Conservation (phyloP, 2,888 invertebrate species). For the Coelopa pilipes region DNA sequence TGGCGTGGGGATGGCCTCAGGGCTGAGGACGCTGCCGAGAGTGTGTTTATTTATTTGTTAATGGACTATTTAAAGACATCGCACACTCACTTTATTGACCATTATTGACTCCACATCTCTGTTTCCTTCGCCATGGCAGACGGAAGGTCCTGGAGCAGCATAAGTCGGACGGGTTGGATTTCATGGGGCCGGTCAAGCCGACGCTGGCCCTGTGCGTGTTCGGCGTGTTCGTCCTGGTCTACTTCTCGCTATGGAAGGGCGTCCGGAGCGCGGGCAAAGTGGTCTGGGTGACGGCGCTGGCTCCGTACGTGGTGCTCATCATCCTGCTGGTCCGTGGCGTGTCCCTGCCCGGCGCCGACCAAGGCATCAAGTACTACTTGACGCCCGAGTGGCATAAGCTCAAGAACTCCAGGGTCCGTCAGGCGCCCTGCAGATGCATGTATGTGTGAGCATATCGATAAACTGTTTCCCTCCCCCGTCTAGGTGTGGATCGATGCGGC, state of each 20-base stretch:
- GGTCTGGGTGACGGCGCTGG: conserved; percentile 94
- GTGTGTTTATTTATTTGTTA: conserved; percentile 26
- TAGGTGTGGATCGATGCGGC: conserved; percentile 95
- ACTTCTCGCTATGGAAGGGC: conserved; percentile 97
- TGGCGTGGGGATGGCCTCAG: background rate
- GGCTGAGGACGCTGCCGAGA: background rate
- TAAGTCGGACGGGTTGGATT: conserved; percentile 82
- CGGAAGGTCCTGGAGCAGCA: conserved; percentile 88
- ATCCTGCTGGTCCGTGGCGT: conserved; percentile 86
- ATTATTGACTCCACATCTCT: conserved; percentile 9
- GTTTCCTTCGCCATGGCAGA: conserved; percentile 67
- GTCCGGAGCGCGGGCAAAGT: conserved; percentile 93
- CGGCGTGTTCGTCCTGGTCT: conserved; percentile 91
- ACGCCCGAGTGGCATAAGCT: conserved; percentile 91
- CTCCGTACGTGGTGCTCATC: conserved; percentile 90
- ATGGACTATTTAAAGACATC: conserved; percentile 19
- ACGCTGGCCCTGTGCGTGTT: conserved; percentile 90
- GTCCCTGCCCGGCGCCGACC: conserved; percentile 84
- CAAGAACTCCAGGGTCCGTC: conserved; percentile 75
- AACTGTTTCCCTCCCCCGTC: background rate
- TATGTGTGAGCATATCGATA: too few species aligned
- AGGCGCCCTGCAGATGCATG: too few species aligned
- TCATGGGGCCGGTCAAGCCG: conserved; percentile 90
- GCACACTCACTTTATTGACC: background rate
- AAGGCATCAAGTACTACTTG: conserved; percentile 88